Evolutionary conservation across 2,797 vertebrate species (phyloP).

Genomic region (Danio choprae): DNA sequence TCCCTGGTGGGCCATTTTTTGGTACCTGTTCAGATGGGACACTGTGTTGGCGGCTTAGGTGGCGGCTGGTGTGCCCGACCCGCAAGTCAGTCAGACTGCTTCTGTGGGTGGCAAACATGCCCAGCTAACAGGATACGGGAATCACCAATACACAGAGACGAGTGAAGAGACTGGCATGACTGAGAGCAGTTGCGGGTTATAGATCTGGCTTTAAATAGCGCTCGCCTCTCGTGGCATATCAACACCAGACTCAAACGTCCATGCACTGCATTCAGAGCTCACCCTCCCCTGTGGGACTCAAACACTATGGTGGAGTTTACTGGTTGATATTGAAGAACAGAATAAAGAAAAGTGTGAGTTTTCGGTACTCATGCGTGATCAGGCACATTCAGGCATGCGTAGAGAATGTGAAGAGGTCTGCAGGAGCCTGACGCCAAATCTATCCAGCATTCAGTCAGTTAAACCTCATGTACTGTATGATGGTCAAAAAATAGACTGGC

Average conservation of each 20-base stretch:
- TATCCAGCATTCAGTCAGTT: slow-evolving; percentile 45
- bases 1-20: slow-evolving; percentile 61
- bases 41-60: slow-evolving; percentile 66
- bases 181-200: slow-evolving; percentile 45
- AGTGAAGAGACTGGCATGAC: slow-evolving; percentile 46
- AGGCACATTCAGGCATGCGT: slow-evolving; percentile 51
- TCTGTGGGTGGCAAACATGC: slow-evolving; percentile 72
- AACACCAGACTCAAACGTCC: slow-evolving; percentile 57
- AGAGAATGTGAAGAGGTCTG: slow-evolving; percentile 12
- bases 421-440: slow-evolving; percentile 39
- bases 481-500: slow-evolving; percentile 55
- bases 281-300: slow-evolving; percentile 47
- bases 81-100: slow-evolving; percentile 66
- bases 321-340: not conserved
- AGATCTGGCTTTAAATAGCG: slow-evolving; percentile 68
- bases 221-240: slow-evolving; percentile 52
- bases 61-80: slow-evolving; percentile 54
- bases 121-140: slow-evolving; percentile 12
- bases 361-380: slow-evolving; percentile 4
- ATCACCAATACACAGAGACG: slow-evolving; percentile 28
- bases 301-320: slow-evolving; percentile 45
- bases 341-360: slow-evolving; percentile 17
- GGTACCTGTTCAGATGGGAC: slow-evolving; percentile 74
- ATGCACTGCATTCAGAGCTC: slow-evolving; percentile 70
- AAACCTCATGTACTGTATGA: slow-evolving; percentile 23